A percentile compares a stretch with the other conserved stretches of the same genome.
Evolutionary conservation across 2,113 vertebrate genomes (phyloP).

Genomic region (Psilopogon haemacephalus): DNA sequence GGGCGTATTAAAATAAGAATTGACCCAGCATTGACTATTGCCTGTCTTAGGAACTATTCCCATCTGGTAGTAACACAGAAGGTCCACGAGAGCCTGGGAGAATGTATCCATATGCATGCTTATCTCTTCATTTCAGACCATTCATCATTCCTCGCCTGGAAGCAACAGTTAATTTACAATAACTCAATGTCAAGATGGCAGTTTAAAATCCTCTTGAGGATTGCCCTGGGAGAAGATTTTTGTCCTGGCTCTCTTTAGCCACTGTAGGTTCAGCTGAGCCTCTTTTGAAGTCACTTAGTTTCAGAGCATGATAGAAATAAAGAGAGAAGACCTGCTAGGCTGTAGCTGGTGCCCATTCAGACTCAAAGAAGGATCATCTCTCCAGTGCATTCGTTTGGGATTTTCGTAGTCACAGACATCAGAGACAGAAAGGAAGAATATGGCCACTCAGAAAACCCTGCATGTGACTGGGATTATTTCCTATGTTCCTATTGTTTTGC

Average conservation of each 20-base stretch:
- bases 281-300: neutral
- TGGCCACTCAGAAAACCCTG: neutral
- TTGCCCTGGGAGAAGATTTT: constrained; percentile 42
- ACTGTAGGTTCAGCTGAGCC: neutral
- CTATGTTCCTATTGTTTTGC: neutral
- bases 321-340: neutral
- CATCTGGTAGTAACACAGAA: constrained; percentile 6
- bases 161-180: constrained; percentile 60
- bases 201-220: constrained; percentile 28
- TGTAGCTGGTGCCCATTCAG: neutral
- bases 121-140: constrained; percentile 46
- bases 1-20: neutral
- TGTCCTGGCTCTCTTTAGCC: constrained; percentile 26
- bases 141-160: constrained; percentile 7
- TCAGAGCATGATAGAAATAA: neutral
- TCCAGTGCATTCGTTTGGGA: neutral
- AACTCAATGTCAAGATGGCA: constrained; percentile 4
- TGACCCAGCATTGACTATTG: neutral
- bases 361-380: neutral
- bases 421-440: neutral
- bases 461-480: neutral
- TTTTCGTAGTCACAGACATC: neutral
- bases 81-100: constrained; percentile 45
- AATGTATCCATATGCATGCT: neutral
- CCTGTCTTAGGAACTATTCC: constrained; percentile 19